Base-by-base conservation (phyloP, 2,113 vertebrate genomes). In the Piliocolobus tephrosceles region DNA sequence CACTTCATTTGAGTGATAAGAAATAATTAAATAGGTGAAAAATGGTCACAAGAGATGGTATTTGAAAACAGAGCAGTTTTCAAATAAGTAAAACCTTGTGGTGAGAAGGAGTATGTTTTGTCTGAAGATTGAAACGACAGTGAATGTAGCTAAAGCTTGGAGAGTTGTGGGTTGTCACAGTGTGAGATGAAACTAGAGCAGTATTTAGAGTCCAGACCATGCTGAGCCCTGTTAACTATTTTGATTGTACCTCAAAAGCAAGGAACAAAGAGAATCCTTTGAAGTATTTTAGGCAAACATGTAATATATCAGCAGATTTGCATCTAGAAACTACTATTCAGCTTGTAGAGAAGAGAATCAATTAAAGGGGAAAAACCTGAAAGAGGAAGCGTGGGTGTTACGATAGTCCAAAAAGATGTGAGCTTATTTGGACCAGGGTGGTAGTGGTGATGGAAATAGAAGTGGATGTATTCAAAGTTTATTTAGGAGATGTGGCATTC, bases 281-380 rank as follows among this genome's bases (percentile, higher is more conserved):
- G 35, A 97, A 88, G 38, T 45, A 76, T 81, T 96, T 88, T 64
- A 81, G 32, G 75, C 66, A 95, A 35, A 70, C 43, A 14, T 66
- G 9, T 85, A 57, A 76, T 83, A 0, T 10, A 43, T 80, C 6
- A 55, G 3, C 38, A 90, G 32, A 76, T 83, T 66, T 80, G 20
- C 20, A 43, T 43, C n/a, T 35, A 58, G 68, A 20, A 66, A 38
- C 47, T 5, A 82, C 8, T 38, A 68, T 12, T 76, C 10, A 61
- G 64, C 4, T 27, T 70, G 30, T 55, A 80, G 25, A 18, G 5
- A 80, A 84, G 61, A 81, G 3, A 84, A 70, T 23, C 22, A 10
- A 81, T 81, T 84, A 32, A 76, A 55, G 1, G 20, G 8, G 27
- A 45, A 78, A 95, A 95, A 9, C 32, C n/a, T 20, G 30, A 35